Conservation (phyloP, 2,797 vertebrate species). For the Pteronotus mesoamericanus region DNA sequence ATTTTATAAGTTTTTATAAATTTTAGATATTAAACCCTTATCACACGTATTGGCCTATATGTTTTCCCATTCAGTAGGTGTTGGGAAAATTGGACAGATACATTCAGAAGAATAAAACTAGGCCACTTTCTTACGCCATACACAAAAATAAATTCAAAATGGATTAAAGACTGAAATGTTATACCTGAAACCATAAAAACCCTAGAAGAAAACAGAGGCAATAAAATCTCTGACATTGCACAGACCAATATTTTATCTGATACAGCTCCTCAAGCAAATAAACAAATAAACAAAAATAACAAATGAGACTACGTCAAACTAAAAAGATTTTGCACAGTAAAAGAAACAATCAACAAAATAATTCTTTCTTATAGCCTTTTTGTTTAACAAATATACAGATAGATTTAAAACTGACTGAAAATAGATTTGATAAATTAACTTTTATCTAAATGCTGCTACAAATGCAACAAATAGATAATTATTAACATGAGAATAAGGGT, state of each 20-base stretch:
- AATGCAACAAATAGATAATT: not conserved
- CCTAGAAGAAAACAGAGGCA: not conserved
- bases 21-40: not conserved
- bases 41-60: not conserved
- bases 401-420: not conserved
- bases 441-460: constrained; percentile 7
- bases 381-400: not conserved
- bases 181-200: not conserved
- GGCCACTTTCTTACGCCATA: not conserved
- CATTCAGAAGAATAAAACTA: not conserved
- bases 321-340: not conserved
- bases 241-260: not conserved
- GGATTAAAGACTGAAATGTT: not conserved
- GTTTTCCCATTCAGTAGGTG: not conserved
- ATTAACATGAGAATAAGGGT: not conserved
- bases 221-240: not conserved
- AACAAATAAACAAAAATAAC: not conserved
- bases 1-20: not conserved
- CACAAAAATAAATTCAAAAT: not conserved
- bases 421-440: not conserved
- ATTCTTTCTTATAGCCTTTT: not conserved
- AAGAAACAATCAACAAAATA: not conserved
- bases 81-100: not conserved
- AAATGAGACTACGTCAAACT: not conserved
- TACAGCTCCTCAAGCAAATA: not conserved